These are phyloP conservation scores for Macroramphosus scolopax DNA, from an alignment of 2,797 vertebrate species.

Conservation along the genomic window DNA sequence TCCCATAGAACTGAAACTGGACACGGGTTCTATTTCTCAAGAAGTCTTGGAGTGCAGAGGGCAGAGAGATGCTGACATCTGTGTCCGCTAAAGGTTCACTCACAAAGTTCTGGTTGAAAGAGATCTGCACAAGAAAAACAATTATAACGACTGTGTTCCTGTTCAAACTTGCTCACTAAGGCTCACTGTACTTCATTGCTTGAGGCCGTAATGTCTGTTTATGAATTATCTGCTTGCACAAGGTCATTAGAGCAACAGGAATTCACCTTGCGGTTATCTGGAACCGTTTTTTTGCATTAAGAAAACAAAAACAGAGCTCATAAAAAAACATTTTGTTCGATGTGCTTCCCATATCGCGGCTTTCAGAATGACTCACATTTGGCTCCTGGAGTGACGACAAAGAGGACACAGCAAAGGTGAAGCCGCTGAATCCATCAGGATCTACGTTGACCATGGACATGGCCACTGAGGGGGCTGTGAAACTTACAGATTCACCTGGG, in stretches of 20 bases:
- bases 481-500: constrained; percentile 56
- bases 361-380: constrained; percentile 71
- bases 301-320: not conserved
- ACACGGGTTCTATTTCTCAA: constrained; percentile 72
- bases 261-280: not conserved
- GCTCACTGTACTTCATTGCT: too few species aligned
- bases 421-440: constrained; percentile 73
- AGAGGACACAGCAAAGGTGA: constrained; percentile 80
- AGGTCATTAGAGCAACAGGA: constrained; percentile 1
- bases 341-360: too few species aligned
- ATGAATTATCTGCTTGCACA: constrained; percentile 1
- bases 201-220: constrained; percentile 11
- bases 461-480: constrained; percentile 74
- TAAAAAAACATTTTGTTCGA: too few species aligned
- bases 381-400: constrained; percentile 58
- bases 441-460: constrained; percentile 75
- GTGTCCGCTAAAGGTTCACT: constrained; percentile 45
- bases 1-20: constrained; percentile 88
- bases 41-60: constrained; percentile 68
- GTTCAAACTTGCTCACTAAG: too few species aligned
- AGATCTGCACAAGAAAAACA: constrained; percentile 72
- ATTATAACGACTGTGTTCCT: too few species aligned
- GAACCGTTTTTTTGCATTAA: constrained; percentile 2
- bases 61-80: constrained; percentile 81
- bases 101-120: constrained; percentile 62